Base-by-base conservation (phyloP, 1,140 invertebrate genomes). In the Coelopa frigida region DNA sequence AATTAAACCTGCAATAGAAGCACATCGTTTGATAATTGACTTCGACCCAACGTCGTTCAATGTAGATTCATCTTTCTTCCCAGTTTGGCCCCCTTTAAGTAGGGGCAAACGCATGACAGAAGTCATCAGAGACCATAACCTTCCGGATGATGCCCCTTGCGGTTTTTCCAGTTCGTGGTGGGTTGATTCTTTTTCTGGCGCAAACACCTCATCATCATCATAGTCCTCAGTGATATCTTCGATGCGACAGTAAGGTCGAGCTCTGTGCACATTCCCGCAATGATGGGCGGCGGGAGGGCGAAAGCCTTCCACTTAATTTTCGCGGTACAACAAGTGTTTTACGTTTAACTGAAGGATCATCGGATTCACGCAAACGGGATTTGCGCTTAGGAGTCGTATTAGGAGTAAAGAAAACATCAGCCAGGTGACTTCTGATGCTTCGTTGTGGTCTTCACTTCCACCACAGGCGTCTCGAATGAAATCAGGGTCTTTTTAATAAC, bases 401-500 rank as follows among this genome's bases (percentile, higher is more conserved):
- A 1, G 64, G 64, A 2, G 64, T 68, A 33, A 53, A 68, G 21
- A 68, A 68, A 1, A 54, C 45, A 5, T 68, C 63, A 18, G 42
- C 17, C 31, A 24, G 22, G 40, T 14, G 14, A 41, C 20, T 48
- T 40, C 15, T 11, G 17, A 14, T 18, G 15, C 2, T 49, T 31
- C 31, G 20, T 10, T 6, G 12, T 21, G 27, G 5, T n/a, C 36
- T 26, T 46, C 15, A 21, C 6, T 22, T 41, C 10, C 10, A 31
- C 23, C 15, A 10, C 4, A 31, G 64, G 64, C 1, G 63, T 64
- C 23, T 68, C 64, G 22, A 68, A 68, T 27, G 58, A 55, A 14
- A 68, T 68, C 3, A 60, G 41, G 32, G 66, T 68, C 23, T 68
- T 68, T 7, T 54, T 56, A 10, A 66, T 61, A 0, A 53, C 40